Evolutionary conservation across 2,888 invertebrate genomes (phyloP), one percentile per base, ranked within the genome.

Genomic region (Eristalis arbustorum): DNA sequence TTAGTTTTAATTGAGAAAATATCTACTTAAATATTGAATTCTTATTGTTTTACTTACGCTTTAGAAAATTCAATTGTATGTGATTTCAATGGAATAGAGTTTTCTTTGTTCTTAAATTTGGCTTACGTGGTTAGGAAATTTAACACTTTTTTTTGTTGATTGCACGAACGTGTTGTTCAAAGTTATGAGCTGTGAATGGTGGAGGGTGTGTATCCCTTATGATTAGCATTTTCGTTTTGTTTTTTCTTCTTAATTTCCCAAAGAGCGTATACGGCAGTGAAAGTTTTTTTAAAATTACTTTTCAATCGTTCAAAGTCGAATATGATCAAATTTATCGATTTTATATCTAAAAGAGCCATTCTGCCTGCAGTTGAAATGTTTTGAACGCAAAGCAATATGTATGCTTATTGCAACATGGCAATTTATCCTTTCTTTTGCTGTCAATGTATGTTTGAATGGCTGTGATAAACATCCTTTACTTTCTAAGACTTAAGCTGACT

Each of bases 221-320:
- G 37, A 40, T 66, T 18, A 67, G 68, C 31, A 42, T 61, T 31
- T 18, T n/a, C 18, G 28, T 25, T 61, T 28, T 49, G 56, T 49
- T 67, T 31, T 79, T 74, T 66, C 37, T 63, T 59, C 49, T 69
- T 78, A 64, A 49, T 49, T 82, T 74, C 73, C 74, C 77, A 81
- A 68, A 78, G 78, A 71, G 66, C 59, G 78, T 66, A 83, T 83
- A 79, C 79, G 87, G 87, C 87, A 87, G 87, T 87, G 87, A 87
- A 87, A 66, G 77, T 77, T 74, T 61, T 42, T 64, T 13, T 22
- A 57, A 28, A 40, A 63, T 63, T 40, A n/a, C 57, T 18, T 42
- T 49, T 31, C 28, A 25, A 63, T 34, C 37, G 10, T 66, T 68
- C 28, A 42, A 66, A 28, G 42, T 74, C 23, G 25, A 61, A 74